A percentile compares a stretch with the other conserved stretches of the same genome.
Evolutionary conservation across 37 sponge, comb jelly and placozoan species (phyloP).

Genomic region (Ephydatia muelleri): DNA sequence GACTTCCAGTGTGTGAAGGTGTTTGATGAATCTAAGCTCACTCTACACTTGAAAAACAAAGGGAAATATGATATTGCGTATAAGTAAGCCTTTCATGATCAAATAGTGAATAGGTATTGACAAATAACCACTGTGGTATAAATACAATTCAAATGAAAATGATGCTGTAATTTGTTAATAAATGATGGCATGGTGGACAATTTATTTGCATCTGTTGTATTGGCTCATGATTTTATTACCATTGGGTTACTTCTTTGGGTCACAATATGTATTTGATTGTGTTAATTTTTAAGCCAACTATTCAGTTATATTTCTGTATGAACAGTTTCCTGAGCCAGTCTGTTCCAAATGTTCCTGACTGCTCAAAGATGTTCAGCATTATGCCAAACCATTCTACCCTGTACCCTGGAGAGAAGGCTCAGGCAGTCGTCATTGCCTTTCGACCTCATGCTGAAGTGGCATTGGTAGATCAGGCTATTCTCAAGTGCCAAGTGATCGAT

Average conservation of each 20-base stretch:
- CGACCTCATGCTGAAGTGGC: slow-evolving; percentile 72
- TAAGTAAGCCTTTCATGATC: slow-evolving; percentile 56
- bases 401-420: slow-evolving; percentile 87
- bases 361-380: slow-evolving; percentile 72
- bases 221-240: not conserved
- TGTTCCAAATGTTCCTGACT: slow-evolving; percentile 21
- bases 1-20: slow-evolving; percentile 88
- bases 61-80: slow-evolving; percentile 93
- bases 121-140: not conserved
- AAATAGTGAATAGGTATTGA: not conserved
- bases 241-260: not conserved
- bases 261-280: not conserved
- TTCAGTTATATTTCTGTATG: not conserved
- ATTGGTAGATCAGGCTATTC: slow-evolving; percentile 82
- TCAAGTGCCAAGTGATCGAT: slow-evolving; percentile 94
- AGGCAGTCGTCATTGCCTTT: slow-evolving; percentile 74
- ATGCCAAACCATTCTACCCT: slow-evolving; percentile 76
- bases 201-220: not conserved
- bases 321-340: not conserved
- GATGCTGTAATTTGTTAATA: no score
- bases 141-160: not conserved
- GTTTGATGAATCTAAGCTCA: slow-evolving; percentile 84
- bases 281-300: not conserved
- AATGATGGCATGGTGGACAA: no score
- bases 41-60: slow-evolving; percentile 86